These are phyloP conservation scores for Polypterus senegalus DNA, from an alignment of 2,113 vertebrate species.

Conservation along the genomic window DNA sequence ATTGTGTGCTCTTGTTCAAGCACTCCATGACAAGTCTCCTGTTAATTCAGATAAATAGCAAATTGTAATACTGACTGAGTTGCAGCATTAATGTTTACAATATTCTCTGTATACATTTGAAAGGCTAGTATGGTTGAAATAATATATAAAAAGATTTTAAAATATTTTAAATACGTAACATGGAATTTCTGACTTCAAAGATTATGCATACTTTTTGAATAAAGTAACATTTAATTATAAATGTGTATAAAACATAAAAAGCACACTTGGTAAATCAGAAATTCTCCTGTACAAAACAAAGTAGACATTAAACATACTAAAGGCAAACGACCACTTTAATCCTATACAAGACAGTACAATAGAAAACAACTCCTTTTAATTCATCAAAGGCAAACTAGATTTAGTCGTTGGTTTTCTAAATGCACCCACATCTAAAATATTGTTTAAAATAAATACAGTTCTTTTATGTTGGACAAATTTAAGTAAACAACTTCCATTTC, in stretches of 20 bases:
- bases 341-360: slow-evolving; percentile 14
- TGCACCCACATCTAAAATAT: slow-evolving; percentile 19
- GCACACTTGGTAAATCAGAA: slow-evolving; percentile 20
- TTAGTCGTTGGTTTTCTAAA: slow-evolving; percentile 10
- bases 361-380: slow-evolving; percentile 7
- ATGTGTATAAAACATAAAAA: slow-evolving; percentile 28
- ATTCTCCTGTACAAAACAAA: background rate
- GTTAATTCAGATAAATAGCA: no score
- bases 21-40: no score
- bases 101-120: no score
- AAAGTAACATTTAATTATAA: slow-evolving; percentile 17
- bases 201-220: slow-evolving; percentile 3
- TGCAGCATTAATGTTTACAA: no score
- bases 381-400: no score
- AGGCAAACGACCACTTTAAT: background rate
- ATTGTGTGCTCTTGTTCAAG: no score
- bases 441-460: slow-evolving; percentile 40
- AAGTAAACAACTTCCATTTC: no score
- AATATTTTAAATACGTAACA: slow-evolving; percentile 30
- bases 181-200: slow-evolving; percentile 16
- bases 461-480: background rate
- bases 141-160: slow-evolving; percentile 29
- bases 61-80: no score
- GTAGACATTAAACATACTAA: no score
- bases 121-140: background rate